Evolutionary conservation across 2,797 vertebrate species (phyloP), one percentile per base, ranked within the genome.

Genomic region (Gymnothorax reevesii): DNA sequence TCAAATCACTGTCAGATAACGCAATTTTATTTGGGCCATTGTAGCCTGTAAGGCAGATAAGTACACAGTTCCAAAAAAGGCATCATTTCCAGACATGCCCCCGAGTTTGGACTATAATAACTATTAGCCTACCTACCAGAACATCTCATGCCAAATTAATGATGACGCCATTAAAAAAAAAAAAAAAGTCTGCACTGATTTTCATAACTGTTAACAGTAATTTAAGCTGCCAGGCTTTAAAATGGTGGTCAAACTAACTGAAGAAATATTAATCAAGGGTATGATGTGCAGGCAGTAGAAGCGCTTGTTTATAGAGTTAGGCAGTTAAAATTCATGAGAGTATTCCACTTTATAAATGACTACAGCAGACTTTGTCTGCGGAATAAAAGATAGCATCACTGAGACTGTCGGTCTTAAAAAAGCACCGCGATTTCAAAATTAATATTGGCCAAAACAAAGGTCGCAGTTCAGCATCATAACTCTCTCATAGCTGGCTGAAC

Each of bases 1-100:
- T 86, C n/a, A 77, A 79, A 84, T 77, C 83, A 57, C 71, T 54
- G 77, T 83, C 66, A 57, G 27, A 84, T 62, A 75, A 71, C 49
- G 27, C 86, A 49, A 55, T 13, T 73, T 73, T 83, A 87, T 87
- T 73, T 77, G 82, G 66, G 33, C 57, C 27, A 13, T 60, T 57
- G 59, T 57, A 17, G 64, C 25, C 62, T 71, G 52, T 15, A 9
- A 75, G 66, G 55, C 69, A 83, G 84, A 87, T 83, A 55, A 83
- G 83, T 57, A 12, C 27, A 73, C n/a, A 25, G 33, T 83, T 27
- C 52, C 57, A 27, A 33, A 55, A 59, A 59, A 83, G 7, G 60
- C n/a, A 62, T 80, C 60, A 83, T 60, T 83, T 83, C 60, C 20
- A 22, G 49, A 22, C 4, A 80, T 55, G 77, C 77, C 77, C 52